Percentiles rank a stretch among this genome's conserved stretches.
These are phyloP conservation scores for Fistularia tabacaria DNA, from an alignment of 2,797 vertebrate genomes.

Conservation along the genomic window DNA sequence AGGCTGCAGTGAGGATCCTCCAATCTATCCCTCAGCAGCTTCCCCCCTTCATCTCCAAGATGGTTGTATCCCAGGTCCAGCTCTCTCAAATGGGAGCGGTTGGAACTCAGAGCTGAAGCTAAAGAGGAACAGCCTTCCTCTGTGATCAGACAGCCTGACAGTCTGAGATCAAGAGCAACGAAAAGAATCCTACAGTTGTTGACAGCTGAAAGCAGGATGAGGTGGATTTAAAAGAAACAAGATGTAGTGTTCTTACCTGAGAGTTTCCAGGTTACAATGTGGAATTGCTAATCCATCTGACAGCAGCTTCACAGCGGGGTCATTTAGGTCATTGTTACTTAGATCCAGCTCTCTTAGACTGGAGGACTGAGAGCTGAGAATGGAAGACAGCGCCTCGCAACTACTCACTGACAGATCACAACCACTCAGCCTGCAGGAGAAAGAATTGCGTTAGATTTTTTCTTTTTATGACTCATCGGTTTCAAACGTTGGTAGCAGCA, in stretches of 20 bases:
- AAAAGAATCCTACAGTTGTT: not conserved
- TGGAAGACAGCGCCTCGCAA: not conserved
- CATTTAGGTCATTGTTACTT: not conserved
- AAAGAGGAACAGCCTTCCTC: slow-evolving; percentile 8
- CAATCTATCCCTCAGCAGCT: not conserved
- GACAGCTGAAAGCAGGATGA: not conserved
- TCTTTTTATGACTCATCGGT: not conserved
- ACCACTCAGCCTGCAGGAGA: not conserved
- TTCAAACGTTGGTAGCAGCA: not conserved
- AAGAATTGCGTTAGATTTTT: no score
- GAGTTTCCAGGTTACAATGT: not conserved
- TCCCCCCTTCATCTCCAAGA: not conserved
- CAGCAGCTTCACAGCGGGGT: not conserved
- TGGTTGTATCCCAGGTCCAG: slow-evolving; percentile 10
- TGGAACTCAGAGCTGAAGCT: slow-evolving; percentile 6
- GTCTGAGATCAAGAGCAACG: not conserved
- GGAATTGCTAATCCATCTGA: not conserved
- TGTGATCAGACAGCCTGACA: slow-evolving; percentile 15
- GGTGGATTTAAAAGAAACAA: not conserved
- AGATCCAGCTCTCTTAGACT: not conserved
- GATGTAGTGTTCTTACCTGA: not conserved
- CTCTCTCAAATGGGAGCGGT: slow-evolving; percentile 1
- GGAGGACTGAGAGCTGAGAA: not conserved
- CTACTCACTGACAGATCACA: not conserved
- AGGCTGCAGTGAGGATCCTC: slow-evolving; percentile 1